A percentile compares a stretch with the other conserved stretches of the same genome.
Evolutionary conservation across 2,888 invertebrate genomes (phyloP).

Genomic region (Trissolcus brochymenae): DNA sequence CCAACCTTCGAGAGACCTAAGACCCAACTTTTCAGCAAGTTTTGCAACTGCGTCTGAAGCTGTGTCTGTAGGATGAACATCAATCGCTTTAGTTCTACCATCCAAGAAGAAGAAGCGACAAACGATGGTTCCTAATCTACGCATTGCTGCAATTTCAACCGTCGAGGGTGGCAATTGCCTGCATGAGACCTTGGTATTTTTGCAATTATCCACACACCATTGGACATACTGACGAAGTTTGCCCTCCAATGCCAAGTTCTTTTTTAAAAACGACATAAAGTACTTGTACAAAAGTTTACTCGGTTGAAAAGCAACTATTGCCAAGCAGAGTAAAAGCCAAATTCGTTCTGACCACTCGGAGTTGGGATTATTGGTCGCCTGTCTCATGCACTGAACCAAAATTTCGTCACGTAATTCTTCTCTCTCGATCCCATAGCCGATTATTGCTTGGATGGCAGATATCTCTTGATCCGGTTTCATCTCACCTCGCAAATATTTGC

Average conservation of each 20-base stretch:
- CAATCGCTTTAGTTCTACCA: constrained; percentile 95
- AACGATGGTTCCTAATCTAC: constrained; percentile 92
- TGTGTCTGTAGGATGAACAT: constrained; percentile 96
- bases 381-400: constrained; percentile 90
- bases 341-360: constrained; percentile 89
- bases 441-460: constrained; percentile 88
- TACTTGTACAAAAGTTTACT: constrained; percentile 89
- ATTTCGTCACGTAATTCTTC: constrained; percentile 96
- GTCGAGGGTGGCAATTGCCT: constrained; percentile 92
- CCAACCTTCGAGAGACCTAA: constrained; percentile 93
- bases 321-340: constrained; percentile 92
- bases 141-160: constrained; percentile 95
- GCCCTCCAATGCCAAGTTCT: constrained; percentile 83
- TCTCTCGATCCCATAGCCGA: constrained; percentile 91
- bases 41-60: constrained; percentile 93
- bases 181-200: constrained; percentile 89
- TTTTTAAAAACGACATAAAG: constrained; percentile 85
- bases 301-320: constrained; percentile 95
- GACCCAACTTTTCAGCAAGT: constrained; percentile 90
- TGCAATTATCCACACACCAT: constrained; percentile 95
- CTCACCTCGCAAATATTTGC: constrained; percentile 93
- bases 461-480: constrained; percentile 89
- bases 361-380: constrained; percentile 92
- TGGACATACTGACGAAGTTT: constrained; percentile 90
- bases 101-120: constrained; percentile 96